phyloP scores from a whole-genome alignment of 2,113 vertebrate genomes.

The Sarotherodon lohbergeri region DNA sequence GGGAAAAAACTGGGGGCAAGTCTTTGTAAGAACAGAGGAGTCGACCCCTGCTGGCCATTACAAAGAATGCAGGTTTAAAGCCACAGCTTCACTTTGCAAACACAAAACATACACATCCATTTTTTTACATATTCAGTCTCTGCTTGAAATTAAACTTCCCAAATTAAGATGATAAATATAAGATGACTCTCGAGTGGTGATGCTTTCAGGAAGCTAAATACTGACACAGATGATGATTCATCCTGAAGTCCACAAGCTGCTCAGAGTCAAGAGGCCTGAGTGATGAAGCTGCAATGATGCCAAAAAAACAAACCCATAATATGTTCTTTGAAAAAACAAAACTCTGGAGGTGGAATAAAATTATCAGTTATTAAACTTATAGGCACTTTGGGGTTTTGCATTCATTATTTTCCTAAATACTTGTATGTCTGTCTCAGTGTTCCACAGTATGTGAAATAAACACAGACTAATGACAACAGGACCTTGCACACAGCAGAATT shows the following conservation, averaged over 20 bases:
- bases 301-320: neutral
- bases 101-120: neutral
- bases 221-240: neutral
- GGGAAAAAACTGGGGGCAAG: neutral
- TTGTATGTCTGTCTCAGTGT: neutral
- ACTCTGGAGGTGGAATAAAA: neutral
- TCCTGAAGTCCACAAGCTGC: neutral
- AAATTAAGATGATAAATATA: neutral
- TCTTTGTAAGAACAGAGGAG: neutral
- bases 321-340: neutral
- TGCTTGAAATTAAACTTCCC: neutral
- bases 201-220: neutral
- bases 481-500: neutral
- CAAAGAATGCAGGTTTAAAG: neutral
- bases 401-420: neutral
- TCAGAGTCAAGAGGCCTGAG: neutral
- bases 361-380: neutral
- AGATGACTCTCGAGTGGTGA: neutral
- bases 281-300: neutral
- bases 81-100: neutral
- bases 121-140: neutral
- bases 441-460: neutral
- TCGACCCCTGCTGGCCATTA: neutral
- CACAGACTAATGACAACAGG: neutral
- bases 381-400: neutral